phyloP scores from a whole-genome alignment of 2,113 vertebrate species.

The Albula goreensis region DNA sequence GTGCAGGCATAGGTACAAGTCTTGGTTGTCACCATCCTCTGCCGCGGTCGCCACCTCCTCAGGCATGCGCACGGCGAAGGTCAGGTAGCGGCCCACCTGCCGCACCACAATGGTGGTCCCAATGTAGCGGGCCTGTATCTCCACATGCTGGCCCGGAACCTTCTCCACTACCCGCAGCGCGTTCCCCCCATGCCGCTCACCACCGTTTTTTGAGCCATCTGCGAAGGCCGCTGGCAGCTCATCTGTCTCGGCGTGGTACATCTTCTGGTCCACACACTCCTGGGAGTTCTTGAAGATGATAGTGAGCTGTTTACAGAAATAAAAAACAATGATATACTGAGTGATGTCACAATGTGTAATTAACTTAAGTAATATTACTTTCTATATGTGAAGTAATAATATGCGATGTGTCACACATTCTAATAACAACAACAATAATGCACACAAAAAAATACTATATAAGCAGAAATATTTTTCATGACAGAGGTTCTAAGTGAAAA shows the following conservation, averaged over 20 bases:
- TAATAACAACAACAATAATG: too few species aligned
- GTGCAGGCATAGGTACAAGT: constrained; percentile 91
- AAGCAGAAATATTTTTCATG: too few species aligned
- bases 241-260: constrained; percentile 91
- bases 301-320: constrained; percentile 76
- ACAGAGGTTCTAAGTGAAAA: too few species aligned
- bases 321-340: not conserved
- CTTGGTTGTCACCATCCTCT: constrained; percentile 89
- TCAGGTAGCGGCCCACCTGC: constrained; percentile 93
- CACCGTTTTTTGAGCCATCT: constrained; percentile 91
- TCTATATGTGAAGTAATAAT: too few species aligned
- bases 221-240: constrained; percentile 90
- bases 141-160: constrained; percentile 89
- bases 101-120: constrained; percentile 94
- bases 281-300: constrained; percentile 99
- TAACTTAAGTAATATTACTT: not conserved
- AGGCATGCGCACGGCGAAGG: constrained; percentile 92
- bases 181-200: constrained; percentile 86
- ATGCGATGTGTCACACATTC: too few species aligned
- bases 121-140: constrained; percentile 95
- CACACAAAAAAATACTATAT: too few species aligned
- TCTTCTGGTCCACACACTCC: constrained; percentile 95
- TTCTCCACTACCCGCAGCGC: constrained; percentile 89
- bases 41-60: constrained; percentile 89
- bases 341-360: not conserved